phyloP scores from a whole-genome alignment of 2,888 invertebrate genomes.

The Acheta domesticus region DNA sequence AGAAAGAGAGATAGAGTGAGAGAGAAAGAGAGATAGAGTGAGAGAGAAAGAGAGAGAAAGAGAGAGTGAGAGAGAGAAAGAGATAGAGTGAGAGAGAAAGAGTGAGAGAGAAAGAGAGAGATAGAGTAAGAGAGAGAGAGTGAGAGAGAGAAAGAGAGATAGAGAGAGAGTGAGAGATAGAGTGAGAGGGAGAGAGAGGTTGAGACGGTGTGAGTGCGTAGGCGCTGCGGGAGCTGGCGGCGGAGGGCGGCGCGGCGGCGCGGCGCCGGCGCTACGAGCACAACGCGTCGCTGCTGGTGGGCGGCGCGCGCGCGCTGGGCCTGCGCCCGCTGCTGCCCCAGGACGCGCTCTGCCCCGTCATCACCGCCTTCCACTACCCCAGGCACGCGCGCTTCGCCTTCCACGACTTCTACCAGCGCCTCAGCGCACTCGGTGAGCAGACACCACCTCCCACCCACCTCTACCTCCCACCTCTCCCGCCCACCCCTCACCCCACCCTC shows the following conservation, averaged over 20 bases:
- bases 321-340: slow-evolving; percentile 46
- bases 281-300: slow-evolving; percentile 45
- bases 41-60: no score
- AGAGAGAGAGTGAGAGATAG: no score
- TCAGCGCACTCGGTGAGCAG: no score
- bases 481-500: no score
- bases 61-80: no score
- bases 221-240: slow-evolving; percentile 47
- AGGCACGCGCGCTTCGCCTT: slow-evolving; percentile 47
- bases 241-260: slow-evolving; percentile 47
- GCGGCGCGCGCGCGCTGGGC: slow-evolving; percentile 48
- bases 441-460: no score
- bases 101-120: no score
- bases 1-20: rapidly evolving
- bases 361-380: slow-evolving; percentile 49
- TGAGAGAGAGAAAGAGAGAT: no score
- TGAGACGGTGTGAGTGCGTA: slow-evolving; percentile 34
- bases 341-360: slow-evolving; percentile 46
- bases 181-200: no score
- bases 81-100: no score
- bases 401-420: slow-evolving; percentile 45
- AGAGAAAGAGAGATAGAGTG: no score
- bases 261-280: slow-evolving; percentile 43
- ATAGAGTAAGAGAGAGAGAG: rapidly evolving
- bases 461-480: no score